Base-by-base conservation (phyloP, 1,140 invertebrate genomes). In the Mesaphorura yosii region DNA sequence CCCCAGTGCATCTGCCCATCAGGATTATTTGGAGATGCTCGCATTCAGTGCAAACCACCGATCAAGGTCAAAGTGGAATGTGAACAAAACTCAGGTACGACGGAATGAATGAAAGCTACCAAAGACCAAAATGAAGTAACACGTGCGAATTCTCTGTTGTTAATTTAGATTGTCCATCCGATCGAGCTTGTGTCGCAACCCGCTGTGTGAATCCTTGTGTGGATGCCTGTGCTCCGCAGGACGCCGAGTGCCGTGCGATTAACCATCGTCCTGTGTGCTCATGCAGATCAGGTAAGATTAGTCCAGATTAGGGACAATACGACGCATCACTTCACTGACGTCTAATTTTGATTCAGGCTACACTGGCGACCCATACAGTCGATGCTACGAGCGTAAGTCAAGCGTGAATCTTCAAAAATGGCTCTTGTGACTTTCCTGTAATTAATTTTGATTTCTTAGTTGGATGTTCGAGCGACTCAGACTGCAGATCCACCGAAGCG, bases 381-480 rank as follows among this genome's bases (percentile, higher is more conserved):
- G 80, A 59, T 90, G 87, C 66, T 77, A 79, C 60, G 78, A 83
- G 70, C 78, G 81, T 83, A 74, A 65, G 73, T 67, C 40, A 5
- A 28, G 42, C 17, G 28, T 20, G 26, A 42, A 5, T 41, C 42
- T 48, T 50, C 48, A 50, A 22, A 19, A 53, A 51, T 48, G 47
- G 51, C 59, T 46, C 52, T 51, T 40, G 64, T 57, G 61, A 56
- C 23, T 57, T 67, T n/a, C 31, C 31, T 34, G 31, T 34, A n/a
- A n/a, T n/a, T n/a, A n/a, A n/a, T 34, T 34, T 34, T 34, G n/a
- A n/a, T 34, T 73, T 26, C 67, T 85, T 79, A n/a, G n/a, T 88
- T 62, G 87, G 88, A 63, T 94, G 89, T 66, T 77, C 84, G 57
- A 79, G 78, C 50, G 86, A 92, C 65, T 80, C 80, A 26, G 88